These are phyloP conservation scores for Natrix natrix DNA, from an alignment of 2,797 vertebrate genomes.

Conservation along the genomic window DNA sequence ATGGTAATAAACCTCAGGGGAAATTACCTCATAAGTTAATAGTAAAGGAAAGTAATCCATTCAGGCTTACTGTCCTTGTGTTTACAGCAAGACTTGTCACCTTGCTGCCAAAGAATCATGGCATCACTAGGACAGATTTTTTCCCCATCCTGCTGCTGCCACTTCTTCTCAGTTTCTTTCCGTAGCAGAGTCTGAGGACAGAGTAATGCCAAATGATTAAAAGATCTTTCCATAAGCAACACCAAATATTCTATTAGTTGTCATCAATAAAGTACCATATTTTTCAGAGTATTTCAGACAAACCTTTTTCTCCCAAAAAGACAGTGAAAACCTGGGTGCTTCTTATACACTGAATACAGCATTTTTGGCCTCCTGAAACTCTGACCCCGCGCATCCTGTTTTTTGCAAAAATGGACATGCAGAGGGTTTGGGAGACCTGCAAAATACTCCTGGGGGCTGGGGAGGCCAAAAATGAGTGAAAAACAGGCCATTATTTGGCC, in stretches of 20 bases:
- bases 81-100: neutral
- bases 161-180: neutral
- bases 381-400: no score
- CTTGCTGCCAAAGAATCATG: neutral
- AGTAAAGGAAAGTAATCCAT: conserved; percentile 15
- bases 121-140: neutral
- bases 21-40: conserved; percentile 21
- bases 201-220: neutral
- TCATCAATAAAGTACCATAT: neutral
- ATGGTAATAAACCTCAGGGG: conserved; percentile 19
- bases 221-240: neutral
- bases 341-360: no score
- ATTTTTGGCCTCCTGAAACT: no score
- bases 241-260: neutral
- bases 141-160: neutral
- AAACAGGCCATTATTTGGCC: no score
- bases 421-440: no score
- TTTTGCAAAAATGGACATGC: no score
- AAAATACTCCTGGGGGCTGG: no score
- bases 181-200: neutral
- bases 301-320: no score
- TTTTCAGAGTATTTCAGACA: no score
- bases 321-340: no score
- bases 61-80: neutral
- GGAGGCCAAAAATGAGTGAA: no score